phyloP scores from a whole-genome alignment of 2,797 vertebrate genomes.

The Diceros bicornis region DNA sequence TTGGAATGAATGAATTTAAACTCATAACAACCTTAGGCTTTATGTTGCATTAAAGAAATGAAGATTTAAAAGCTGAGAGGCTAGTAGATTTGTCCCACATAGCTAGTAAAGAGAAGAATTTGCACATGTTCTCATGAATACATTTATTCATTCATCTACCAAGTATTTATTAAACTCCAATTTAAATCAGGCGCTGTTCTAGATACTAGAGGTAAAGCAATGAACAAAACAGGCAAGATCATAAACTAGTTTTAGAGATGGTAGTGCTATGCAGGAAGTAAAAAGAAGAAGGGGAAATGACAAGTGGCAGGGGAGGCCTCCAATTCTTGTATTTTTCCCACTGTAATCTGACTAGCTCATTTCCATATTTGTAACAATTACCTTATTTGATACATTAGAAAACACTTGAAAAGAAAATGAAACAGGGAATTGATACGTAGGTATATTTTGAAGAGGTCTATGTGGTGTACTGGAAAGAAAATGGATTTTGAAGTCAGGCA shows the following conservation, averaged over 20 bases:
- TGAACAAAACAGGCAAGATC: neutral
- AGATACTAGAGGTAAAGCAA: neutral
- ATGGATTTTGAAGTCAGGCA: neutral
- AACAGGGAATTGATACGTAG: neutral
- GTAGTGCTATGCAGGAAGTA: neutral
- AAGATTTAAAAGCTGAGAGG: neutral
- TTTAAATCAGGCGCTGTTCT: neutral
- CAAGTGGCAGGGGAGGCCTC: neutral
- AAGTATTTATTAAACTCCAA: neutral
- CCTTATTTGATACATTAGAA: neutral
- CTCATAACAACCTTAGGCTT: neutral
- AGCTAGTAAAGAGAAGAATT: constrained; percentile 20
- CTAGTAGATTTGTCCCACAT: neutral
- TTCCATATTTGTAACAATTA: neutral
- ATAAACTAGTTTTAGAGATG: neutral
- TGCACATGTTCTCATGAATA: neutral
- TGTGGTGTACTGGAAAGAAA: neutral
- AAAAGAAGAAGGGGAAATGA: neutral
- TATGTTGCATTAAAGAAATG: neutral
- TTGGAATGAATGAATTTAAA: constrained; percentile 39
- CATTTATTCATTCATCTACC: neutral
- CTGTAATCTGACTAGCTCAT: neutral
- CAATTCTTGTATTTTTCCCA: neutral
- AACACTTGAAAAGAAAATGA: neutral
- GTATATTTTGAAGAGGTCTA: neutral